Conservation (phyloP, 2,888 invertebrate genomes). For the Plutella xylostella region DNA sequence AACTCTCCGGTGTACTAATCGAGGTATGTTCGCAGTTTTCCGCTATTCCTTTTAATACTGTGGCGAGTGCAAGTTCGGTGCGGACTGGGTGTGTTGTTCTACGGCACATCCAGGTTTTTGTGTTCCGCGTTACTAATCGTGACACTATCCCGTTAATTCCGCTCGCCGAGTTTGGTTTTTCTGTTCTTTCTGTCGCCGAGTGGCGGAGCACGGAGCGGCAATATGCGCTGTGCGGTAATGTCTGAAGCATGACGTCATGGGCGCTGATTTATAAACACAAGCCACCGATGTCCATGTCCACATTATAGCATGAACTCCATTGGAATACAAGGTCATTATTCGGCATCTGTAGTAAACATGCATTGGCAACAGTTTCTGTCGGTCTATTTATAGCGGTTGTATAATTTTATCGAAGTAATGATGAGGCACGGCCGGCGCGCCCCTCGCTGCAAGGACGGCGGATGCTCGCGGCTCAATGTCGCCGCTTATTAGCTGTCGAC, state of each 20-base stretch:
- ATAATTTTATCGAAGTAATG: conserved; percentile 31
- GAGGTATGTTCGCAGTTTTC: conserved; percentile 54
- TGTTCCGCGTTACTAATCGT: conserved; percentile 1
- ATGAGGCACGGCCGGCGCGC: conserved; percentile 47
- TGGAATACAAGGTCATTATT: conserved; percentile 58
- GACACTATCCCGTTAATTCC: background rate
- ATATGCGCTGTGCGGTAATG: conserved; percentile 32
- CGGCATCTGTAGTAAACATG: conserved; percentile 48
- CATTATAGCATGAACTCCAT: too few species aligned
- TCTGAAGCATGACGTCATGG: conserved; percentile 60
- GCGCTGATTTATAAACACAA: conserved; percentile 60
- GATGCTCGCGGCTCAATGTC: background rate
- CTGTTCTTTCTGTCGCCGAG: background rate
- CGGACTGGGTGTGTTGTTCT: conserved; percentile 38
- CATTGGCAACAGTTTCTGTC: conserved; percentile 47
- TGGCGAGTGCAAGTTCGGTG: conserved; percentile 19
- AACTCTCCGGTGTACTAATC: conserved; percentile 9
- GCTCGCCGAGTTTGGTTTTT: background rate
- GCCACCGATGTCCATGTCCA: too few species aligned
- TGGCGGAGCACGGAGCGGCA: conserved; percentile 10
- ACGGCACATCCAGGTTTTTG: conserved; percentile 23
- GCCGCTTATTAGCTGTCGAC: too few species aligned
- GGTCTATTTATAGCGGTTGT: conserved; percentile 50
- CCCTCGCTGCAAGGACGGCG: background rate
- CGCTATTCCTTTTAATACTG: conserved; percentile 34